These are phyloP conservation scores for Terrapene triunguis DNA, from an alignment of 2,113 vertebrate species.

Conservation along the genomic window DNA sequence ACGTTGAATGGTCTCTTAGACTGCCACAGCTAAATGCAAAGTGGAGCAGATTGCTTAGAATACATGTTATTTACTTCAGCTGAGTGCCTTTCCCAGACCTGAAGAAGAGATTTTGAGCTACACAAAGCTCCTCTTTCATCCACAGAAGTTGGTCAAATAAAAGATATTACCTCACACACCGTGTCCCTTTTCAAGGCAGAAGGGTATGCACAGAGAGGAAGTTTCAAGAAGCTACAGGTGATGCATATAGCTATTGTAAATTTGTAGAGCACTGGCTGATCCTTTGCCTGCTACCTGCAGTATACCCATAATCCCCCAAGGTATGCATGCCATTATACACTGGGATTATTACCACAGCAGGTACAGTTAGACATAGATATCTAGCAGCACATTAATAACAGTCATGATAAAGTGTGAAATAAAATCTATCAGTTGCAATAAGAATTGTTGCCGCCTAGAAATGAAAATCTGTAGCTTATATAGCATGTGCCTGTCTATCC, in stretches of 20 bases:
- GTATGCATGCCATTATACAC: too few species aligned
- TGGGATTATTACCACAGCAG: neutral
- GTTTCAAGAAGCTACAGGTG: rapidly evolving
- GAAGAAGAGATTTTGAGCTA: too few species aligned
- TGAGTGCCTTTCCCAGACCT: neutral
- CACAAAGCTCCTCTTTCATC: too few species aligned
- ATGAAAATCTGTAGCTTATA: neutral
- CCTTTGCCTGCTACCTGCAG: neutral
- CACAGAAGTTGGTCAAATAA: neutral
- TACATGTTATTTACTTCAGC: too few species aligned
- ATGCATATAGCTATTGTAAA: neutral
- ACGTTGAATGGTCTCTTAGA: neutral
- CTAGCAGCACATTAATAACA: neutral
- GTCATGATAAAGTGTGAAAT: neutral
- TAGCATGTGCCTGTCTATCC: neutral
- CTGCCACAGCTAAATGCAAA: too few species aligned
- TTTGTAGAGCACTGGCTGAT: neutral
- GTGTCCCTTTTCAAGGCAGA: neutral
- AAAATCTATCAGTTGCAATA: neutral
- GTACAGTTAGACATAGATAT: neutral
- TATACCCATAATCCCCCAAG: neutral
- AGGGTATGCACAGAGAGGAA: neutral
- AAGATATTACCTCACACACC: neutral
- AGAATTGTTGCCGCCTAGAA: neutral
- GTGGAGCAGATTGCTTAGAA: too few species aligned